phyloP scores from a whole-genome alignment of 2,113 vertebrate genomes.

The Polyodon spathula region DNA sequence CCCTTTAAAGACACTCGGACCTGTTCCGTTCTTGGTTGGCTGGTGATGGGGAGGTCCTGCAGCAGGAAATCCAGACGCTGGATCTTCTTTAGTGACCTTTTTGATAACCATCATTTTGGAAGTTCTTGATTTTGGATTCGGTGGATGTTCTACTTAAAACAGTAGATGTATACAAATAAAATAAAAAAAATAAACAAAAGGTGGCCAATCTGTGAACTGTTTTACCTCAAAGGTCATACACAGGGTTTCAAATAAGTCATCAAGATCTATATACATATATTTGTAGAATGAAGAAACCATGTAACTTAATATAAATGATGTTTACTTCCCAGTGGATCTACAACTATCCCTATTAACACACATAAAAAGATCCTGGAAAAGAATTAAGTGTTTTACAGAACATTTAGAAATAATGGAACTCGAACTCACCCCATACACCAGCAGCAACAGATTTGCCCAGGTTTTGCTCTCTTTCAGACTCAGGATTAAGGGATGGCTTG shows the following conservation, averaged over 20 bases:
- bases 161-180: background rate
- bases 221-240: too few species aligned
- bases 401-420: background rate
- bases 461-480: slow-evolving; percentile 56
- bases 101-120: slow-evolving; percentile 66
- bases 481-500: slow-evolving; percentile 67
- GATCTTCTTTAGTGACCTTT: slow-evolving; percentile 60
- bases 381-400: too few species aligned
- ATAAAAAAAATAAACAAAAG: background rate
- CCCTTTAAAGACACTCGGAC: slow-evolving; percentile 51
- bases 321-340: too few species aligned
- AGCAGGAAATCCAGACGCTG: slow-evolving; percentile 50
- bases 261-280: too few species aligned
- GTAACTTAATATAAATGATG: too few species aligned
- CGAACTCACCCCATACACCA: slow-evolving; percentile 66
- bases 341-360: too few species aligned
- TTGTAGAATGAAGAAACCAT: too few species aligned
- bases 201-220: too few species aligned
- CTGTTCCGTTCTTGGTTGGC: slow-evolving; percentile 47
- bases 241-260: too few species aligned
- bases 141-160: slow-evolving; percentile 55
- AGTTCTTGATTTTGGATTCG: slow-evolving; percentile 61
- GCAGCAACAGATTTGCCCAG: slow-evolving; percentile 58
- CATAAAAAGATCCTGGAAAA: too few species aligned
- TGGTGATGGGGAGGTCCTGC: slow-evolving; percentile 43